Evolutionary conservation across 2,888 invertebrate genomes (phyloP).

Genomic region (Sceliomorpha sp.): DNA sequence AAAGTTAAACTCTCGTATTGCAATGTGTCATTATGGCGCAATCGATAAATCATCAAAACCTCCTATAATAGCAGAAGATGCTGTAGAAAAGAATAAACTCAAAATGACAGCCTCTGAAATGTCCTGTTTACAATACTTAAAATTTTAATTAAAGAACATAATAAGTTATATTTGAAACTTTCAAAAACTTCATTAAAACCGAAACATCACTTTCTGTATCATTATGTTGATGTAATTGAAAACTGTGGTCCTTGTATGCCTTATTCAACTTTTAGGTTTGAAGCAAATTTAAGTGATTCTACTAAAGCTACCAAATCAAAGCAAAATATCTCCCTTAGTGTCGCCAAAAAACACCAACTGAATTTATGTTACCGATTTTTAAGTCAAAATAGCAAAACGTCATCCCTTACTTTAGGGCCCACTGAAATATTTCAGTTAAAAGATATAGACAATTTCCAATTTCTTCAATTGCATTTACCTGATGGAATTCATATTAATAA

Average conservation of each 20-base stretch:
- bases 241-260: background rate
- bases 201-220: background rate
- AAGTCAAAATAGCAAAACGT: background rate
- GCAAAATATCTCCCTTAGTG: background rate
- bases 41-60: background rate
- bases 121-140: background rate
- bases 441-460: background rate
- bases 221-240: background rate
- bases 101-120: background rate
- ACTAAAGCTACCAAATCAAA: background rate
- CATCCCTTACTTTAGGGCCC: background rate
- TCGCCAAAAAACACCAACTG: background rate
- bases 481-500: background rate
- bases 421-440: background rate
- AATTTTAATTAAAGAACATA: background rate
- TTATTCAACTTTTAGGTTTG: background rate
- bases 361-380: background rate
- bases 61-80: background rate
- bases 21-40: background rate
- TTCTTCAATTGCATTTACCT: background rate
- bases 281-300: background rate
- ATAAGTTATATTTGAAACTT: background rate
- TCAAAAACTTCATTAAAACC: background rate
- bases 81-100: background rate
- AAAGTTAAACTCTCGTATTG: background rate